A percentile compares a stretch with the other conserved stretches of the same genome.
Conservation (phyloP, 2,113 vertebrate species). For the Strix uralensis region DNA sequence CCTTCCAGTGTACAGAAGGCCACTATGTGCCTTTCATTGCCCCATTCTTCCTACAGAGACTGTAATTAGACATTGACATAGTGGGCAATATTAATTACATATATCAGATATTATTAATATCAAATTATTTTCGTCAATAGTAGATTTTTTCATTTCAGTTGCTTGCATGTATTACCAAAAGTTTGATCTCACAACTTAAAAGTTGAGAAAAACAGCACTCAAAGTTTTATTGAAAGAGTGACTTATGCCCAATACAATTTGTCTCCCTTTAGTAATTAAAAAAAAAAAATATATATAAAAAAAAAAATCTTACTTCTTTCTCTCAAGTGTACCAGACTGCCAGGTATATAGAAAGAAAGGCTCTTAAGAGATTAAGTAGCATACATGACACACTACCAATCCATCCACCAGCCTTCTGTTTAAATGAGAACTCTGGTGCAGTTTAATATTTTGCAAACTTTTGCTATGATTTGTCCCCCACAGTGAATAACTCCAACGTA, state of each 20-base stretch:
- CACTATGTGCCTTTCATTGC: neutral
- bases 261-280: neutral
- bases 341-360: neutral
- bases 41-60: neutral
- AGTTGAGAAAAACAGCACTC: neutral
- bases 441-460: neutral
- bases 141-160: neutral
- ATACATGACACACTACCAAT: accelerated
- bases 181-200: neutral
- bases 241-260: neutral
- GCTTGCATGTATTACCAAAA: neutral
- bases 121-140: neutral
- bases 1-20: neutral
- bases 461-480: neutral
- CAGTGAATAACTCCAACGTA: neutral
- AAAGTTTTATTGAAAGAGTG: neutral
- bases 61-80: neutral
- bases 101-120: neutral
- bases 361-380: neutral
- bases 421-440: accelerated
- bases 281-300: neutral
- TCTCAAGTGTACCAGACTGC: neutral
- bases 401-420: neutral
- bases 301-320: neutral
- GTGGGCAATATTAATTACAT: neutral